Percentiles rank a stretch among this genome's conserved stretches.
These are phyloP conservation scores for Laspeyria flexula DNA, from an alignment of 2,888 invertebrate genomes.

Conservation along the genomic window DNA sequence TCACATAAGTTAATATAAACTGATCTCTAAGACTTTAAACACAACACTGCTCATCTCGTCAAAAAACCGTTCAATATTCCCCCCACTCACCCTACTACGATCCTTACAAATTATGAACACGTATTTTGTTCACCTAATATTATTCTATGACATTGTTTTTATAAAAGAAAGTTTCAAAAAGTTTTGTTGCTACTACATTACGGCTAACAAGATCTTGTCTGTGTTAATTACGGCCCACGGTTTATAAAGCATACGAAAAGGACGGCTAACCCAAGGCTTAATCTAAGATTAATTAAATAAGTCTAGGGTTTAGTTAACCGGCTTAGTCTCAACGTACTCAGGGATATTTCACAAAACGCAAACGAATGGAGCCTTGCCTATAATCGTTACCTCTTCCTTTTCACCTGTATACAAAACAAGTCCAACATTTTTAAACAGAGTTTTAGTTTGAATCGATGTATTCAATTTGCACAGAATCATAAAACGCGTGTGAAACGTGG, in stretches of 20 bases:
- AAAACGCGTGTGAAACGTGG: slow-evolving; percentile 39
- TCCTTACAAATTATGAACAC: no score
- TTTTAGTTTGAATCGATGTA: slow-evolving; percentile 22
- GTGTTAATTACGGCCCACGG: background rate
- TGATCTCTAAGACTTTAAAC: no score
- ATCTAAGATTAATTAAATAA: background rate
- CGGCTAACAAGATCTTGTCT: background rate
- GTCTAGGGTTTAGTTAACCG: background rate
- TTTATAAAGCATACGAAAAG: background rate
- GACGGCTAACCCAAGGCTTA: background rate
- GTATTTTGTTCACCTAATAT: no score
- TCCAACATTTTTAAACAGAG: slow-evolving; percentile 14
- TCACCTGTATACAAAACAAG: background rate
- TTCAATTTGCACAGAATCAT: slow-evolving; percentile 36
- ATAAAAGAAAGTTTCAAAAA: no score
- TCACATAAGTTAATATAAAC: no score
- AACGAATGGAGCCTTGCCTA: background rate
- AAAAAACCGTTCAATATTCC: no score
- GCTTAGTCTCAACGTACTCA: background rate
- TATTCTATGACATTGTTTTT: background rate
- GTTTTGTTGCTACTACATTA: no score
- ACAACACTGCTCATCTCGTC: no score
- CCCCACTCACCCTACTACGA: no score
- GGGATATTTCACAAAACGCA: background rate
- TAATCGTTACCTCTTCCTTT: background rate